Evolutionary conservation across 2,888 invertebrate genomes (phyloP).

Genomic region (Achlya flavicornis): DNA sequence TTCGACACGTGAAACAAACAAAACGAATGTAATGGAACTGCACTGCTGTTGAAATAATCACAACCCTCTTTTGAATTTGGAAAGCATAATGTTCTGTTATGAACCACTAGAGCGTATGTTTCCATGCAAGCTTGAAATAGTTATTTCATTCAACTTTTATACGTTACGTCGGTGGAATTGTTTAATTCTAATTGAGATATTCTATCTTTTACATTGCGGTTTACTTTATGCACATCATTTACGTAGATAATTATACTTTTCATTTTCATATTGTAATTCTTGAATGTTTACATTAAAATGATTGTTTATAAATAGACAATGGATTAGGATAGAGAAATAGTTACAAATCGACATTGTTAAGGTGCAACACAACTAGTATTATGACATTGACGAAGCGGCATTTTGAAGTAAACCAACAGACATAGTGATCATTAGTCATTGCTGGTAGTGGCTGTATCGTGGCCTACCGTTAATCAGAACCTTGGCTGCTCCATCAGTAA

Average conservation of each 20-base stretch:
- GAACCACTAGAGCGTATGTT: conserved; percentile 28
- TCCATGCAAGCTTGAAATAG: conserved; percentile 26
- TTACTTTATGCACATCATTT: neutral
- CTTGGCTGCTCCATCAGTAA: conserved; percentile 70
- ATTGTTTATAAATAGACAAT: too few species aligned
- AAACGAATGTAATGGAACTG: conserved; percentile 27
- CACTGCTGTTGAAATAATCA: conserved; percentile 36
- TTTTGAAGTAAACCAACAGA: conserved; percentile 24
- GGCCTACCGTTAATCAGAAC: conserved; percentile 56
- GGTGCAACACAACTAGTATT: neutral
- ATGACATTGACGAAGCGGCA: conserved; percentile 17
- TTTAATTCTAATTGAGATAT: conserved; percentile 10
- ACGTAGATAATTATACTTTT: neutral
- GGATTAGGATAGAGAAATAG: too few species aligned
- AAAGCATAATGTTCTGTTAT: conserved; percentile 31
- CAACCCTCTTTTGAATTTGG: conserved; percentile 33
- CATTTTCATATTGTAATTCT: neutral
- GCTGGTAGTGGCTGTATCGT: conserved; percentile 33
- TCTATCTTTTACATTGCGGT: neutral
- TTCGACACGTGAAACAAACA: conserved; percentile 21
- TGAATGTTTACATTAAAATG: neutral
- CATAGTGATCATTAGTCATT: conserved; percentile 41
- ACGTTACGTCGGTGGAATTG: conserved; percentile 9
- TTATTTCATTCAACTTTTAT: conserved; percentile 19
- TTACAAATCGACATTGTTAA: neutral